Conservation (phyloP, 1,140 invertebrate species). For the Drosophila miranda region DNA sequence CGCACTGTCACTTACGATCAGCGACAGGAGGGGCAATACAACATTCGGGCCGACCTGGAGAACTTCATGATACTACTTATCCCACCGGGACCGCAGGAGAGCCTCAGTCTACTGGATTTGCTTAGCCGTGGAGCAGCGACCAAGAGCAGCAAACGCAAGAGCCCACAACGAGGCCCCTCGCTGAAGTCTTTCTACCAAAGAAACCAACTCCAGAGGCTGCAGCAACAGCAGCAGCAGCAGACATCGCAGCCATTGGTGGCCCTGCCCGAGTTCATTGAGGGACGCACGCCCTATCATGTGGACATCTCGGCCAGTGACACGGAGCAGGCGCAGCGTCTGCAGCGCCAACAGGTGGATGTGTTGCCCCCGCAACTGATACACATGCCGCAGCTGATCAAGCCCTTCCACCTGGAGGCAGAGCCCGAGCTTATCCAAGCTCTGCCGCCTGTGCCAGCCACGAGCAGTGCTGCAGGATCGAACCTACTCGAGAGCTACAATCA, state of each 20-base stretch:
- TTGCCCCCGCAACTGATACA: conserved; percentile 68
- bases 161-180: conserved; percentile 26
- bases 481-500: conserved; percentile 61
- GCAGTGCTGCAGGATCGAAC: conserved; percentile 46
- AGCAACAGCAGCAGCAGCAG: conserved; percentile 20
- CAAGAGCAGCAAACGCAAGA: conserved; percentile 56
- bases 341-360: conserved; percentile 78
- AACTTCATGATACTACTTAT: conserved; percentile 86
- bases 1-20: conserved; percentile 84
- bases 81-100: conserved; percentile 83
- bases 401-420: conserved; percentile 74
- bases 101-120: conserved; percentile 81
- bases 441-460: conserved; percentile 50
- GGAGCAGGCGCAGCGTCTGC: conserved; percentile 57
- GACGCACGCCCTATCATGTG: conserved; percentile 84
- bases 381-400: conserved; percentile 77
- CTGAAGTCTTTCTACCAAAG: conserved; percentile 59
- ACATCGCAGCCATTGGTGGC: conserved; percentile 8
- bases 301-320: conserved; percentile 78
- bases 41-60: conserved; percentile 86
- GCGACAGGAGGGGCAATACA: conserved; percentile 86
- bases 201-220: conserved; percentile 30
- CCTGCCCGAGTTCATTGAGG: conserved; percentile 83
- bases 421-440: conserved; percentile 74
- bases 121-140: conserved; percentile 52